Evolutionary conservation across 2,113 vertebrate species (phyloP).

Genomic region (Pleuronectes platessa): DNA sequence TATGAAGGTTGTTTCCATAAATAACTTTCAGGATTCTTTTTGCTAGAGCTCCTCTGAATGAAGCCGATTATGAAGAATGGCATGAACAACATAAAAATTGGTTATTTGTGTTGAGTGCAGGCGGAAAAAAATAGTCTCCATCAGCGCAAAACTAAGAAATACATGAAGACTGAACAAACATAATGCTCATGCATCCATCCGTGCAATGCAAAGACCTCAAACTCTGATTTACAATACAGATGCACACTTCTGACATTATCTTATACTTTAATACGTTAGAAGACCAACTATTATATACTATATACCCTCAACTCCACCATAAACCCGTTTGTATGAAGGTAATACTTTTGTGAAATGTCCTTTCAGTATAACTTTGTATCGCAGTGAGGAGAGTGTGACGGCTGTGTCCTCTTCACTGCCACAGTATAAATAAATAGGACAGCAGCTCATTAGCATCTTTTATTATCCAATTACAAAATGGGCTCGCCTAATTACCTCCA

Average conservation of each 20-base stretch:
- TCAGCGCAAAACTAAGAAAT: neutral
- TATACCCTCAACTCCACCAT: neutral
- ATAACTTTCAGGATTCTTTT: slow-evolving; percentile 34
- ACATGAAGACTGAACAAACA: neutral
- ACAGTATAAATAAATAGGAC: slow-evolving; percentile 72
- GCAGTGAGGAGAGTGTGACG: slow-evolving; percentile 1
- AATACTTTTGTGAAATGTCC: slow-evolving; percentile 5
- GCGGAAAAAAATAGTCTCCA: neutral
- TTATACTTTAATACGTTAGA: neutral
- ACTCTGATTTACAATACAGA: neutral
- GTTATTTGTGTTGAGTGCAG: neutral
- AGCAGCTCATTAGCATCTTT: slow-evolving; percentile 77
- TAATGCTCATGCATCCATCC: neutral
- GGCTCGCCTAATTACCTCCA: slow-evolving; percentile 78
- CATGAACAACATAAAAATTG: neutral
- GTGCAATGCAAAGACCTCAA: neutral
- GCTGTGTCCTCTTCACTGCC: slow-evolving; percentile 41
- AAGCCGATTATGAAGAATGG: neutral
- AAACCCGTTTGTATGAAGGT: neutral
- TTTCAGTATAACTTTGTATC: neutral
- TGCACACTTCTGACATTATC: neutral
- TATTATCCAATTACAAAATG: slow-evolving; percentile 79
- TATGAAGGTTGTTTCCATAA: slow-evolving; percentile 62
- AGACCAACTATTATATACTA: neutral
- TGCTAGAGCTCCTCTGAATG: neutral